Evolutionary conservation across 2,113 vertebrate genomes (phyloP), one percentile per base, ranked within the genome.

Genomic region (Oplegnathus fasciatus): DNA sequence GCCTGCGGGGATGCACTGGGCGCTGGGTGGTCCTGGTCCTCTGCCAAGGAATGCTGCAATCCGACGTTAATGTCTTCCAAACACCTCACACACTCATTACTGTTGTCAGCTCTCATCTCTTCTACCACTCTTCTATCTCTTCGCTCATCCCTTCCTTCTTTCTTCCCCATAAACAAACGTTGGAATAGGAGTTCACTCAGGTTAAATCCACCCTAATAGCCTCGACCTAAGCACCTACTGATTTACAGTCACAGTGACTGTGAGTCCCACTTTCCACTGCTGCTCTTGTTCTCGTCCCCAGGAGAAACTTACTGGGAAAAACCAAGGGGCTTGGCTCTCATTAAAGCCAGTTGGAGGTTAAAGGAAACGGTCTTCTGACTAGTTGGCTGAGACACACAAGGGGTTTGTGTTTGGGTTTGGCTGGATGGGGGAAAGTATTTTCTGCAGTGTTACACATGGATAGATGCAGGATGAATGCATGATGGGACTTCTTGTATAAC

Each of bases 21-120:
- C 48, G 72, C 84, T 86, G 87, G 89, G 90, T 90, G 89, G 92
- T 89, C 90, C 65, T 60, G 83, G 62, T 69, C 69, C 13, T 30
- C 77, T 57, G 89, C 84, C 90, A 92, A 78, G 37, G 78, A 69
- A 65, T 3, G 40, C n/a, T 72, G 26, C 40, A 65, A 68, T 77
- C 65, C n/a, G 0, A 60, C n/a, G 2, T 58, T 58, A 86, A 62
- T 11, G 37, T 70, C 80, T 86, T 57, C 44, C 22, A 68, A 65
- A 80, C 64, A 82, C 72, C 74, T 65, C 57, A 34, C 46, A 62
- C 68, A 10, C 73, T 79, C 64, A 79, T 80, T 78, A 74, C 30
- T 2, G 34, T 40, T 66, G 74, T 86, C 73, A 82, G 22, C 81
- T 76, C 69, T 61, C 34, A 70, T 46, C 83, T 66, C 73, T 54